phyloP scores from a whole-genome alignment of 2,797 vertebrate species.

The Gymnopithys bicolor region DNA sequence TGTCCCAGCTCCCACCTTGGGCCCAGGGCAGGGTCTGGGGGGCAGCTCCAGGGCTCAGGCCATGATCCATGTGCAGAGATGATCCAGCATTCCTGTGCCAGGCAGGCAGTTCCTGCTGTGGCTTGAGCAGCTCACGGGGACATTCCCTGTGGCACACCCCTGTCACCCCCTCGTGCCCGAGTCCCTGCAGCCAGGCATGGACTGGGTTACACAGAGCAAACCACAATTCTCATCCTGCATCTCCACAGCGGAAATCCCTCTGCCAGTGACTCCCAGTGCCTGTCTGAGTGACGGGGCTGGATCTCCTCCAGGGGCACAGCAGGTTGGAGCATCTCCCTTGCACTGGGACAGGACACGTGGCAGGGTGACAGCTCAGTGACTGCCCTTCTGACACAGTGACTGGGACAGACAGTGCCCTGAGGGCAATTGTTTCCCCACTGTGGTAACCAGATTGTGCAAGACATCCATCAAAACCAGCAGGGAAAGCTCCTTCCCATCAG shows the following conservation, averaged over 20 bases:
- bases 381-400: neutral
- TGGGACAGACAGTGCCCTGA: neutral
- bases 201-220: neutral
- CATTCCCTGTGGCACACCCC: too few relatives aligned
- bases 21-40: neutral
- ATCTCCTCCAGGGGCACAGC: neutral
- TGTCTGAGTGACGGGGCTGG: neutral
- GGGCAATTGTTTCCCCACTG: neutral
- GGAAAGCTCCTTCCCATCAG: neutral
- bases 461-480: neutral
- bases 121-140: neutral
- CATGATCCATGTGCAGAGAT: accelerated
- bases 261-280: neutral
- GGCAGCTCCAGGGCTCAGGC: neutral
- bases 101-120: neutral
- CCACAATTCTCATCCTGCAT: neutral
- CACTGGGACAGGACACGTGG: neutral
- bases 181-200: neutral
- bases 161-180: too few relatives aligned
- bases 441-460: neutral
- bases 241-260: neutral
- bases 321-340: neutral
- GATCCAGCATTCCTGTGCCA: accelerated
- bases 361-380: neutral
- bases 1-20: neutral